phyloP scores from a whole-genome alignment of 2,888 invertebrate genomes.

The Hoplodrina blanda region DNA sequence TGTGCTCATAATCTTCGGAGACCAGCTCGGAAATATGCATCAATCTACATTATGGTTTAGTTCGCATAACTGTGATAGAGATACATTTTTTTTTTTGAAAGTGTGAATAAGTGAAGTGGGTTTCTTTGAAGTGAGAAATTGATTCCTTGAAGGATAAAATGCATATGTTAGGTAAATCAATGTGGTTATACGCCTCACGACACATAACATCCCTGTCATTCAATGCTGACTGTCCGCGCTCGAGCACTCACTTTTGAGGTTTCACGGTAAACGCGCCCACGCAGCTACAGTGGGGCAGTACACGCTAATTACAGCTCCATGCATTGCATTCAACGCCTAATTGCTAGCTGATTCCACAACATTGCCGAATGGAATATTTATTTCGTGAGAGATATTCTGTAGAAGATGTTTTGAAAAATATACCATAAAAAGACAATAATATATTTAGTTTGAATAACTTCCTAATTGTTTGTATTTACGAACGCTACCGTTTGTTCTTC shows the following conservation, averaged over 20 bases:
- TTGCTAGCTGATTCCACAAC: not conserved
- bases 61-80: constrained; percentile 37
- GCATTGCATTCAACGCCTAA: not conserved
- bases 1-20: constrained; percentile 58
- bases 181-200: not conserved
- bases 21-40: constrained; percentile 57
- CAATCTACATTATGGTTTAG: constrained; percentile 55
- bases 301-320: constrained; percentile 2
- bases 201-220: not conserved
- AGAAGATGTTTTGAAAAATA: not conserved
- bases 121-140: constrained; percentile 11
- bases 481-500: not conserved
- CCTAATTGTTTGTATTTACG: not conserved
- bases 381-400: not conserved
- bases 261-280: not conserved
- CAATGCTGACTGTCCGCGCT: not conserved
- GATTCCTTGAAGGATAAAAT: constrained; percentile 19
- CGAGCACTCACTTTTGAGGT: not conserved
- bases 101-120: constrained; percentile 40
- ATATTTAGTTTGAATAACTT: too few species aligned
- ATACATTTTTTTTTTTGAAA: constrained; percentile 29
- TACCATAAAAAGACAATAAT: not conserved
- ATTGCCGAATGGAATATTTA: not conserved
- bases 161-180: too few species aligned
- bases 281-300: not conserved